A percentile compares a stretch with the other conserved stretches of the same genome.
Evolutionary conservation across 2,113 vertebrate genomes (phyloP).

Genomic region (Delphinapterus leucas): DNA sequence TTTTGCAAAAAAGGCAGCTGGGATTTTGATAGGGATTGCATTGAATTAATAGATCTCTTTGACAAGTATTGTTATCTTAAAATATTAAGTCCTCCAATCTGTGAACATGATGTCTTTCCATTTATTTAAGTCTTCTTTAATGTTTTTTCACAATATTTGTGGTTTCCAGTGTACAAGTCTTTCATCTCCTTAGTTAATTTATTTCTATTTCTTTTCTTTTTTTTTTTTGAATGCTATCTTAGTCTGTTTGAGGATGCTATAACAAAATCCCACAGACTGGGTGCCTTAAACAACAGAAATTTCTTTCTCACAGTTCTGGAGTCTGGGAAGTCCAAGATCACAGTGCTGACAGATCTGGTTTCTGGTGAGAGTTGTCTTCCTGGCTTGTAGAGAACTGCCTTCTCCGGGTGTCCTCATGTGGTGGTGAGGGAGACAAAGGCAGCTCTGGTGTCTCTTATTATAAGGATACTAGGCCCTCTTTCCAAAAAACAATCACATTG

Average conservation of each 20-base stretch:
- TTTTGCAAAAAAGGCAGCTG: neutral
- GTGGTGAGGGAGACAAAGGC: neutral
- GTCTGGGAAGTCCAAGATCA: neutral
- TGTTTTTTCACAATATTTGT: neutral
- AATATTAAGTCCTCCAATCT: neutral
- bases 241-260: neutral
- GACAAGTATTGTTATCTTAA: neutral
- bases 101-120: neutral
- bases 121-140: neutral
- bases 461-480: neutral
- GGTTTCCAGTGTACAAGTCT: neutral
- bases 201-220: neutral
- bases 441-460: neutral
- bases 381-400: neutral
- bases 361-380: neutral
- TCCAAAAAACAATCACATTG: neutral
- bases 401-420: neutral
- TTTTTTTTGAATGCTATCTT: neutral
- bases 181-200: neutral
- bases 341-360: neutral
- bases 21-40: neutral
- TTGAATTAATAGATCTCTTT: neutral
- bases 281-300: neutral
- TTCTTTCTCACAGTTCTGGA: neutral
- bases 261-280: neutral